phyloP scores from a whole-genome alignment of 2,888 invertebrate genomes.

The Microplitis manilae region DNA sequence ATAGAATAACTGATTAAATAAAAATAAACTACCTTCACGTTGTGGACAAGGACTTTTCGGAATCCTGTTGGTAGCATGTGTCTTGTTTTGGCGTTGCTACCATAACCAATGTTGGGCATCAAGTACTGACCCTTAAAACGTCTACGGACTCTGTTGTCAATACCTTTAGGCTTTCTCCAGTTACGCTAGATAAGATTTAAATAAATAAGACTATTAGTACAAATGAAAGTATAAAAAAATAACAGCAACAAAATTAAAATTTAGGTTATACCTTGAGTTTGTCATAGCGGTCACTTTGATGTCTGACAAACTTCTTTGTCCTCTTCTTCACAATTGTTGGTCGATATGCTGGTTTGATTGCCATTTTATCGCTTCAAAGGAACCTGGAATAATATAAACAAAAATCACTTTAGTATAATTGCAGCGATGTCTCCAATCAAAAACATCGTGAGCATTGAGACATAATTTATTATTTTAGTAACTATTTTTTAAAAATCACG shows the following conservation, averaged over 20 bases:
- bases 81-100: slow-evolving; percentile 93
- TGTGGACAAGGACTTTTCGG: slow-evolving; percentile 94
- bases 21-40: slow-evolving; percentile 78
- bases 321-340: slow-evolving; percentile 96
- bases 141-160: slow-evolving; percentile 99
- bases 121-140: slow-evolving; percentile 99
- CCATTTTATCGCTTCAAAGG: slow-evolving; percentile 77
- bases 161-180: slow-evolving; percentile 99
- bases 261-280: slow-evolving; percentile 84
- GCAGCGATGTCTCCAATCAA: not conserved
- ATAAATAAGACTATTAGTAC: slow-evolving; percentile 25
- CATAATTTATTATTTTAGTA: not conserved
- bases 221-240: not conserved
- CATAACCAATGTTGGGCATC: slow-evolving; percentile 99
- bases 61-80: slow-evolving; percentile 99
- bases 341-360: slow-evolving; percentile 91
- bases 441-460: not conserved
- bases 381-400: slow-evolving; percentile 56
- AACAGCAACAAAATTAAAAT: not conserved
- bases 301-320: slow-evolving; percentile 97
- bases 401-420: slow-evolving; percentile 27
- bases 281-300: slow-evolving; percentile 98
- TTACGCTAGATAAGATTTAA: slow-evolving; percentile 78
- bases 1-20: too few relatives aligned
- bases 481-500: too few relatives aligned